Evolutionary conservation across 1,140 invertebrate species (phyloP), one percentile per base, ranked within the genome.

Genomic region (Acromyrmex charruanus): DNA sequence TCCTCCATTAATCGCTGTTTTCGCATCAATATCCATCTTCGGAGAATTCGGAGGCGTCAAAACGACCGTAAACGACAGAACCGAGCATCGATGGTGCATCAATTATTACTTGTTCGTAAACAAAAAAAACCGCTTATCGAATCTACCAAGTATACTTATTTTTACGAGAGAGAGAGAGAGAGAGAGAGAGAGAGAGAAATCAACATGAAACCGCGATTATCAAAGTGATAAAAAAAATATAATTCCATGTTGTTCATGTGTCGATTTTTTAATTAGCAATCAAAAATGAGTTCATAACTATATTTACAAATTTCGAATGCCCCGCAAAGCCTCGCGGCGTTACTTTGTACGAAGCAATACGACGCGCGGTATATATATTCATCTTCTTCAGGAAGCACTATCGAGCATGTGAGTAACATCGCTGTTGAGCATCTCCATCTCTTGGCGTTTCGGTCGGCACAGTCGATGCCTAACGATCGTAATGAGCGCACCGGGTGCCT

Each of bases 401-500:
- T 84, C 69, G 55, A 28, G 12, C 44, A 74, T 31, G 39, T 39
- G 80, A 35, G 39, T 31, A 84, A 75, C 80, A 75, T 84, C 69
- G 28, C 59, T 58, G 39, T 25, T 39, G 49, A 80, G 77, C 80
- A 74, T 75, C 69, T 84, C 69, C 80, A 61, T 82, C 80, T 51
- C 53, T 39, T 55, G 12, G n/a, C 35, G 39, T 59, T 72, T 35
- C 68, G 16, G 79, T 72, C 79, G 66, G 25, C 31, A 6, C 58
- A 14, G 71, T 25, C 58, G 49, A 75, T 72, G 55, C 69, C 80
- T 63, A 53, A 51, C 18, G 72, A 85, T 88, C 72, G 88, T 89
- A 89, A 89, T 86, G 88, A 89, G 61, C 88, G 21, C 53, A 49
- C n/a, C 51, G 68, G 25, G 12, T 72, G 68, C 51, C 58, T 87